Base-by-base conservation (phyloP, 2,113 vertebrate species). In the Leuciscus idus region DNA sequence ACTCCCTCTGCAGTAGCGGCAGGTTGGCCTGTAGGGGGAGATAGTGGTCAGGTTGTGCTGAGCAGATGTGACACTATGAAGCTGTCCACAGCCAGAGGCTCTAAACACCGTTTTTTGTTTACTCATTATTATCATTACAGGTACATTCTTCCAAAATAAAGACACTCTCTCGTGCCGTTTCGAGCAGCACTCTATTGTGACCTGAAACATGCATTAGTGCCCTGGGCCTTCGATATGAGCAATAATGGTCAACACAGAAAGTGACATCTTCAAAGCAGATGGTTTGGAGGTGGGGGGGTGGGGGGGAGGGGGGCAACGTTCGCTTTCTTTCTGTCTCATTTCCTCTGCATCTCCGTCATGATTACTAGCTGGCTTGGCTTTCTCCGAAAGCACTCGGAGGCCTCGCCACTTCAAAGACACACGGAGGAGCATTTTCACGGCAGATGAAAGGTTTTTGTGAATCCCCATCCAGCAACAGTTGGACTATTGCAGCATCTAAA, bases 1-100 rank as follows among this genome's bases (percentile, higher is more conserved):
- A 96, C 90, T 98, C 98, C 4, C 97, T 94, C 95, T 99, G 98
- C 89, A 99, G 96, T 90, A 99, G 91, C 0, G 98, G 98, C 91
- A 99, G 94, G 94, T 98, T 99, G 88, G 98, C 98, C 98, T 99
- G 89, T 0, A 80, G 79, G 43, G 6, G 84, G 43, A 81, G 62
- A 76, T 46, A 36, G 17, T 0, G 6, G 39, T 88, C 76, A 88
- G 85, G 6, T 15, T 39, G 72, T 12, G 81, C 30, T 9, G n/a
- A 55, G 70, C 62, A 83, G 83, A 84, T 19, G 10, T 82, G 48
- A 66, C 66, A 84, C 70, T 48, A 72, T 64, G n/a, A 81, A 50
- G 43, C 73, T 50, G 73, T 28, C 36, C 59, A 48, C 39, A 64
- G 43, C 39, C 62, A 66, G 57, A 68, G 64, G 48, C 81, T 83